Evolutionary conservation across 2,888 invertebrate species (phyloP), one percentile per base, ranked within the genome.

Genomic region (Euzetes globulus): DNA sequence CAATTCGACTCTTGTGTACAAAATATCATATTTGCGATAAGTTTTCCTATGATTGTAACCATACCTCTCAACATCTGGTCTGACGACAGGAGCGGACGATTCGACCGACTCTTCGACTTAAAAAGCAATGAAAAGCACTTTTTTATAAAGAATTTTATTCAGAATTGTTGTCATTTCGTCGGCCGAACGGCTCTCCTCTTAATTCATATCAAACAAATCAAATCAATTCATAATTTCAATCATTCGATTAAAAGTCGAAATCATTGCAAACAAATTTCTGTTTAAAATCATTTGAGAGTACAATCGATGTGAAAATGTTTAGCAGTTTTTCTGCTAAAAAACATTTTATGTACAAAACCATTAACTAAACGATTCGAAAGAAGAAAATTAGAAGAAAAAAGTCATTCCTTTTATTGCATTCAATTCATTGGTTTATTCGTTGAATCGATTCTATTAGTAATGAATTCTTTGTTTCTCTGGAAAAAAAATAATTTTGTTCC

Each of bases 51-150:
- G 60, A 63, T 63, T 63, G 63, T 63, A 63, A 63, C 63, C 63
- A 55, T 55, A 55, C 55, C 63, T 63, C 63, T 33, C 63, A 63
- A 63, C 63, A 63, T 63, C 63, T 63, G 63, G 63, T 63, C 63
- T 7, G 22, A 17, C 63, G 29, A 63, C 17, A 27, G 33, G 29
- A 63, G 22, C 22, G 6, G 50, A 55, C 55, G 5, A 63, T 17
- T n/a, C 29, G 63, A 63, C 63, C 29, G 37, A 33, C 29, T 17
- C 63, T 37, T 33, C 22, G 17, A 60, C 27, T 27, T 41, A 6
- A 60, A 22, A 27, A 60, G 60, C 50, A 13, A 13, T 41, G 41
- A 41, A 41, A 41, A 41, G n/a, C 41, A 41, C 41, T 41, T 41
- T 33, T 41, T 41, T 41, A 41, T 41, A 41, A 41, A 41, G 41